Evolutionary conservation across 2,888 invertebrate species (phyloP).

Genomic region (Melikaiella ostensackeni): DNA sequence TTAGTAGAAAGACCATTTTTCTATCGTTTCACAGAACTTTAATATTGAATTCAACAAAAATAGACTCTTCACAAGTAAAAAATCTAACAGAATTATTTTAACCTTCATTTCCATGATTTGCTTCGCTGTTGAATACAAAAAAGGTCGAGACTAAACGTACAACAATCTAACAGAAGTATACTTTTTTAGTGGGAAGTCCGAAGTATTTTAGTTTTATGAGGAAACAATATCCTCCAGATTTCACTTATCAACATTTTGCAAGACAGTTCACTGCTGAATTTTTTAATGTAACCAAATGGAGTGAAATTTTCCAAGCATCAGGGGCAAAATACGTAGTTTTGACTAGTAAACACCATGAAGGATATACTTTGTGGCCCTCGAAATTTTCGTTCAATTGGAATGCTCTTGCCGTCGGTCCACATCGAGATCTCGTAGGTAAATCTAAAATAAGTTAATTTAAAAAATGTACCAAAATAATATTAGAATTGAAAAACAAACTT

Average conservation of each 20-base stretch:
- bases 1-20: too few relatives aligned
- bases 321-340: slow-evolving; percentile 89
- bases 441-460: background rate
- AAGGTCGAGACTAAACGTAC: too few relatives aligned
- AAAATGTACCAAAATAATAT: background rate
- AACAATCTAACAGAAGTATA: background rate
- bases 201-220: slow-evolving; percentile 83
- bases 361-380: slow-evolving; percentile 82
- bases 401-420: slow-evolving; percentile 81
- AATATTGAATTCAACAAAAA: too few relatives aligned
- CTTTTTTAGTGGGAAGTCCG: background rate
- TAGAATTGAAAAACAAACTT: background rate
- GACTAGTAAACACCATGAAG: slow-evolving; percentile 84
- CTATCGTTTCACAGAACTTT: too few relatives aligned
- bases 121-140: too few relatives aligned
- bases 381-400: slow-evolving; percentile 84
- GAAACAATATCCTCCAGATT: slow-evolving; percentile 89
- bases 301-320: slow-evolving; percentile 87
- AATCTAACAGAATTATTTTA: too few relatives aligned
- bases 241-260: slow-evolving; percentile 95
- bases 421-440: slow-evolving; percentile 84
- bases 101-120: too few relatives aligned
- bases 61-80: too few relatives aligned
- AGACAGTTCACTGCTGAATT: slow-evolving; percentile 93
- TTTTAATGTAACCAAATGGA: slow-evolving; percentile 91